These are phyloP conservation scores for Trichacis sp. DNA, from an alignment of 2,888 invertebrate genomes.

Conservation along the genomic window DNA sequence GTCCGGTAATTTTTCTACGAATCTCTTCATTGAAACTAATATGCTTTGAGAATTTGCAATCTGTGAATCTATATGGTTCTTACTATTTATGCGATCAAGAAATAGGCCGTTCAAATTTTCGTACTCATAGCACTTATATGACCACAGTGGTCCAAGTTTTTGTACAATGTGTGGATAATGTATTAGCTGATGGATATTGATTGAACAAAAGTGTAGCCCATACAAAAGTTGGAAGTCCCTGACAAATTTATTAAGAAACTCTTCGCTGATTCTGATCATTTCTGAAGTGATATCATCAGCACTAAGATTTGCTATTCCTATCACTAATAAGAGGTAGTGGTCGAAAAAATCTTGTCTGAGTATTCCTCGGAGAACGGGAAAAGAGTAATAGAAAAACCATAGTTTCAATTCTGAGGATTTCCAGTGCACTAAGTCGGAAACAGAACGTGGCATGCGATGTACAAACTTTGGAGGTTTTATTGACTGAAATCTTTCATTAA, in stretches of 20 bases:
- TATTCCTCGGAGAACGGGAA: conserved; percentile 22
- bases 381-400: no score
- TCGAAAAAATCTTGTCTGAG: conserved; percentile 18
- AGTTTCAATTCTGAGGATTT: conserved; percentile 35
- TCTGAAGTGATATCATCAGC: conserved; percentile 7
- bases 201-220: conserved; percentile 16
- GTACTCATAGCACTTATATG: conserved; percentile 25
- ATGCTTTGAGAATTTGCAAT: conserved; percentile 17
- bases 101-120: conserved; percentile 28
- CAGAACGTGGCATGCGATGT: conserved; percentile 29
- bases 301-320: conserved; percentile 14
- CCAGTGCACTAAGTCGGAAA: conserved; percentile 30
- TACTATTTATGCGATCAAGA: conserved; percentile 25
- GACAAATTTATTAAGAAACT: conserved; percentile 20
- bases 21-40: conserved; percentile 13
- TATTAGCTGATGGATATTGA: conserved; percentile 26
- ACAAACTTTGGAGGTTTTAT: no score
- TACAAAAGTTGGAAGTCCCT: conserved; percentile 23
- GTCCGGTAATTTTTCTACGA: conserved; percentile 19
- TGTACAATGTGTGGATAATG: conserved; percentile 26
- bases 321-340: conserved; percentile 9
- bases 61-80: conserved; percentile 22
- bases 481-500: neutral
- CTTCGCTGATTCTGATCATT: conserved; percentile 1
- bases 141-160: conserved; percentile 33